A percentile compares a stretch with the other conserved stretches of the same genome.
Conservation (phyloP, 1,140 invertebrate species). For the Odontomachus brunneus region DNA sequence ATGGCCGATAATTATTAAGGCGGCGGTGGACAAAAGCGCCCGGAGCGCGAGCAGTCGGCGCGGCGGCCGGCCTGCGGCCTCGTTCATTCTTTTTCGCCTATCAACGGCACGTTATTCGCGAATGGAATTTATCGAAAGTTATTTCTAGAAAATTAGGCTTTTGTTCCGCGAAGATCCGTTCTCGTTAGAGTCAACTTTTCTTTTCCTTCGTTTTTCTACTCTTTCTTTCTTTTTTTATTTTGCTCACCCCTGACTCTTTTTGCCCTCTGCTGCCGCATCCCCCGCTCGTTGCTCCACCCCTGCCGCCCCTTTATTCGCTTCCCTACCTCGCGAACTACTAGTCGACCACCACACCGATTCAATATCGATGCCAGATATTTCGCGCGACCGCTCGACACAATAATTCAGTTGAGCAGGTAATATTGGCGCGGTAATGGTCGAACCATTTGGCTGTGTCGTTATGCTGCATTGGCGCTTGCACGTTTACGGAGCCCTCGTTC, state of each 20-base stretch:
- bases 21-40: slow-evolving; percentile 10
- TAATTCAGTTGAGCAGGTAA: slow-evolving; percentile 84
- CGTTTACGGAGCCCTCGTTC: slow-evolving; percentile 74
- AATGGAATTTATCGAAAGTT: slow-evolving; percentile 78
- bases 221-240: neutral
- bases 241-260: neutral
- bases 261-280: slow-evolving; percentile 15
- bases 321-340: slow-evolving; percentile 32
- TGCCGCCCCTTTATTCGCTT: slow-evolving; percentile 46
- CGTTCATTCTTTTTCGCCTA: slow-evolving; percentile 32
- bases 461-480: slow-evolving; percentile 81
- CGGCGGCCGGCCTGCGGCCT: neutral
- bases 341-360: slow-evolving; percentile 73
- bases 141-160: slow-evolving; percentile 77
- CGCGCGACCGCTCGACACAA: slow-evolving; percentile 79
- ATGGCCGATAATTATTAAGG: slow-evolving; percentile 53
- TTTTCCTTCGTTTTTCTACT: neutral
- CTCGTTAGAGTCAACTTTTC: slow-evolving; percentile 74
- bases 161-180: slow-evolving; percentile 76
- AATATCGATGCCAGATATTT: slow-evolving; percentile 84
- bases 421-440: slow-evolving; percentile 81
- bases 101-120: slow-evolving; percentile 27
- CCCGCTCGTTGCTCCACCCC: neutral
- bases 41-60: neutral
- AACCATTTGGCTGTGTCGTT: slow-evolving; percentile 82